Base-by-base conservation (phyloP, 2,113 vertebrate species). In the Gymnocephalus cernua region DNA sequence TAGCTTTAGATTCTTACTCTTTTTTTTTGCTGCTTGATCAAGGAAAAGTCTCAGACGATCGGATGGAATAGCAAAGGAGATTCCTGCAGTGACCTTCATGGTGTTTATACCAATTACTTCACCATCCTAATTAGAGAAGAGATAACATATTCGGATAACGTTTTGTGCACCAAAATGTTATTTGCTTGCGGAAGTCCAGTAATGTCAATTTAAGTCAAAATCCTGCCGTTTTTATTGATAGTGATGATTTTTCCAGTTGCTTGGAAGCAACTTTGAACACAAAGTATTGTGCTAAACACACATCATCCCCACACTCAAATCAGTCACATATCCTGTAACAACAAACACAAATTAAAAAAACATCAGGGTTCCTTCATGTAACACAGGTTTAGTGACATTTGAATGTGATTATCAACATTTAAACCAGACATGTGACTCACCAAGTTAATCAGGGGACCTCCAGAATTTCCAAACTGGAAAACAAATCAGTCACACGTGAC, bases 21-120 rank as follows among this genome's bases (percentile, higher is more conserved):
- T 96, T 62, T 80, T 95, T 56, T 97, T 95, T 57, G 95, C 89
- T 27, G 93, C 94, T 91, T 86, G 95, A 87, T 90, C 92, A 53
- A 99, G 95, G 87, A 99, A 99, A 44, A 92, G 86, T 66, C 91
- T 95, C 68, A 99, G 86, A 9, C 94, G 94, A 87, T 99, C 98
- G 0, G 98, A 97, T 3, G 98, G 98, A 80, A 99, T 99, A 65
- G 98, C 98, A 65, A 99, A 99, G 13, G 98, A 99, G 91, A 99
- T 99, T 29, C 98, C 98, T 0, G 98, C 94, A 0, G 97, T 99
- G 89, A 99, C 98, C 90, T 99, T 99, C 96, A 99, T 99, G 19
- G 98, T 99, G 91, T 99, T 99, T 87, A 99, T 97, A 0, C 98
- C 98, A 0, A 99, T 99, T 83, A 99, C 98, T 67, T 99, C 98